Evolutionary conservation across 2,797 vertebrate genomes (phyloP), one percentile per base, ranked within the genome.

Genomic region (Varecia variegata): DNA sequence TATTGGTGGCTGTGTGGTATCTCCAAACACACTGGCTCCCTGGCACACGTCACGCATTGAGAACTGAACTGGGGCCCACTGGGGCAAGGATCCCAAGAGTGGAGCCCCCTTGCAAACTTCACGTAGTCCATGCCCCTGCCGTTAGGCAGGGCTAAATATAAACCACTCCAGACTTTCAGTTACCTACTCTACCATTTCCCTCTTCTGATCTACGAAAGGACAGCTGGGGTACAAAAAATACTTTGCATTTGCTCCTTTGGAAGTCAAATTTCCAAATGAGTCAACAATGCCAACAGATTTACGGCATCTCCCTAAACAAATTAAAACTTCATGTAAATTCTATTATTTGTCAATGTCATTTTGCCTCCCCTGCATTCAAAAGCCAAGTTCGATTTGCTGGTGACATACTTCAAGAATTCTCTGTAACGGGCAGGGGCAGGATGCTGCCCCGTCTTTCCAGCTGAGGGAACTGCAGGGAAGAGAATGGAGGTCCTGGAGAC

Each of bases 231-330:
- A 81, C 9, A 52, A 92, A 89, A 94, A 88, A 80, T 23, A 80
- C 90, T 97, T 95, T 79, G 77, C 67, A 95, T 90, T 86, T 88
- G 73, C 88, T 95, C 90, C 73, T 92, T 88, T 95, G 77, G 95
- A 95, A 98, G 94, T 80, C 92, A 97, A 93, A 97, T 97, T 92
- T 94, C 88, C 90, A 85, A 86, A 93, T 70, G 65, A 93, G 92
- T 88, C 92, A 88, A 83, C 58, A 82, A 45, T 27, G 60, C 62
- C 68, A 85, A 81, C 32, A 60, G 43, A 85, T 93, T 97, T 86
- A 85, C 10, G 68, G 54, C 86, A 84, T 94, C 81, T 92, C 91
- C 85, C 74, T 68, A 93, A 97, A 80, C 50, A 83, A 96, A 93
- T 88, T 56, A 92, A 81, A 97, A 81, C 25, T 92, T 71, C 62